Conservation (phyloP, 1,140 invertebrate species). For the Dolichoris vasculosae region DNA sequence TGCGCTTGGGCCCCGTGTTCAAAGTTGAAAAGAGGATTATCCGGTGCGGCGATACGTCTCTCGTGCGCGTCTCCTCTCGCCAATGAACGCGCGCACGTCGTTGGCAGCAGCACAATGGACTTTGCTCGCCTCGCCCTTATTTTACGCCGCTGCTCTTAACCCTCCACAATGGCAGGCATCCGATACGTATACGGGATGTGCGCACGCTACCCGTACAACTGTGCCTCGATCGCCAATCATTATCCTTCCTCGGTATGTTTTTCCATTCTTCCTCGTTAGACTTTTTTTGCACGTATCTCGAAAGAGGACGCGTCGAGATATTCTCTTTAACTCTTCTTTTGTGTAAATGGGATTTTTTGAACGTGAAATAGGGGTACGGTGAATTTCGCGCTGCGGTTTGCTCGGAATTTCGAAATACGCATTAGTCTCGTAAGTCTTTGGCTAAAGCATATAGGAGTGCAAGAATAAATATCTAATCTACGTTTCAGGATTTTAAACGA, state of each 20-base stretch:
- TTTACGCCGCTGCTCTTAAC: constrained; percentile 10
- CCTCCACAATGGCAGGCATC: constrained; percentile 13
- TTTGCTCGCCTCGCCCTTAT: constrained; percentile 28
- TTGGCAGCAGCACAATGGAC: constrained; percentile 41
- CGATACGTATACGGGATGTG: background rate
- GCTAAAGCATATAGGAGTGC: no score
- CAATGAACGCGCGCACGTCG: constrained; percentile 39
- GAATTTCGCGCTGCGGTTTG: background rate
- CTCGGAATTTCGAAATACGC: background rate
- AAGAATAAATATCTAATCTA: no score
- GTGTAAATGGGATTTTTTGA: background rate
- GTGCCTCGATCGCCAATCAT: constrained; percentile 9
- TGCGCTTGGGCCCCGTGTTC: constrained; percentile 19
- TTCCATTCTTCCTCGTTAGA: background rate
- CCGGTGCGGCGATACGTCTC: constrained; percentile 65
- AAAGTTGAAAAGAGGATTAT: constrained; percentile 63
- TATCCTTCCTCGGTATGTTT: background rate
- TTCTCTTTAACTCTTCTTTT: background rate
- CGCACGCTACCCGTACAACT: background rate
- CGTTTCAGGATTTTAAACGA: no score
- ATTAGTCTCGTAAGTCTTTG: background rate
- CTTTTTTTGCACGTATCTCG: background rate
- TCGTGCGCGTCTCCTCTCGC: constrained; percentile 46
- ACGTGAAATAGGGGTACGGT: background rate
- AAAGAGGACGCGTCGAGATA: background rate